Evolutionary conservation across 2,113 vertebrate species (phyloP).

Genomic region (Notarius quadriscutis): DNA sequence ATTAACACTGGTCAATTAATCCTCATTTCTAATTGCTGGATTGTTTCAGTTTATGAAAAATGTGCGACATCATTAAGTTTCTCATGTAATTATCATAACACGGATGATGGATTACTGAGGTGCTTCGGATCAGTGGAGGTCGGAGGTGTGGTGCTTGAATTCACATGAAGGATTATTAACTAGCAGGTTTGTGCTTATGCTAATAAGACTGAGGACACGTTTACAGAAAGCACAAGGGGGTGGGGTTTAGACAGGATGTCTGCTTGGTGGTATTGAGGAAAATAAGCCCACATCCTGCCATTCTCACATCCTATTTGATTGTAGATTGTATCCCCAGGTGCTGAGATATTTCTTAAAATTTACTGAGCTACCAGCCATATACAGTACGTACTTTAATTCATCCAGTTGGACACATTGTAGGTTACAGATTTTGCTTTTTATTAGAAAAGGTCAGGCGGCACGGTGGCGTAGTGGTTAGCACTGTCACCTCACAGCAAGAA

Average conservation of each 20-base stretch:
- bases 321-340: neutral
- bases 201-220: neutral
- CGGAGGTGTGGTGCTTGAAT: slow-evolving; percentile 2
- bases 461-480: too few species aligned
- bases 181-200: neutral
- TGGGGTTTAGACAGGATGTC: neutral
- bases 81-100: neutral
- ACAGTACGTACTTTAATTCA: neutral
- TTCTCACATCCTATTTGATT: neutral
- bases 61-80: neutral
- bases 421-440: neutral
- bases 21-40: neutral
- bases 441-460: neutral
- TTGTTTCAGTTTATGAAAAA: slow-evolving; percentile 7
- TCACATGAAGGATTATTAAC: slow-evolving; percentile 9
- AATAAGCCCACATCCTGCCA: neutral
- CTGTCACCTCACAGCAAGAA: too few species aligned
- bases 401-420: neutral
- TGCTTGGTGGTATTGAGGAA: neutral
- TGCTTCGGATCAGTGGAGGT: slow-evolving; percentile 11
- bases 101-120: slow-evolving; percentile 5
- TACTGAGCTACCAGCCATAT: neutral
- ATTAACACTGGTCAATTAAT: slow-evolving; percentile 20
- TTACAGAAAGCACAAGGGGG: neutral
- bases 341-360: neutral